Evolutionary conservation across 1,140 invertebrate species (phyloP), one percentile per base, ranked within the genome.

Genomic region (Trachymyrmex septentrionalis): DNA sequence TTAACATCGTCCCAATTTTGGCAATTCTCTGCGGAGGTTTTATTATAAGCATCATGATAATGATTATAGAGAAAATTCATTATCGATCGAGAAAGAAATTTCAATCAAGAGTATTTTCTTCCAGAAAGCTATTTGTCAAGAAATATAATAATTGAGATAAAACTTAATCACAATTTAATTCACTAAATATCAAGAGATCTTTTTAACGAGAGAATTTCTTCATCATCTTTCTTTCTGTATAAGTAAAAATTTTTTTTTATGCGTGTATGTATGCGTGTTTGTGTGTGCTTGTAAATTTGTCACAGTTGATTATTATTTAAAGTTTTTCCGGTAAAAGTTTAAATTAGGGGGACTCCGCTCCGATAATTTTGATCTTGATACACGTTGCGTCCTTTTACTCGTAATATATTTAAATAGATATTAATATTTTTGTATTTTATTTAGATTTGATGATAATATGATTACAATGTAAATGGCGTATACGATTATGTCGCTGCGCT

Each of bases 1-100:
- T 16, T 19, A 88, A 53, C 48, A 10, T 84, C 1, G 10, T 27
- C 14, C 87, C 89, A 14, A 77, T 88, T 6, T 14, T 91, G 30
- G 34, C 63, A 6, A 50, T 88, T 34, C 81, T 90, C 24, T 6
- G 38, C 1, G 19, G 59, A 14, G 86, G 86, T 0, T 7, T 50
- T 10, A 7, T 27, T 10, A 14, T 69, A 2, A 53, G 88, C 6
- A 0, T 84, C 10, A 3, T 48, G 24, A 6, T 78, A 55, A 10
- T 91, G 3, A 9, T 84, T 1, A 0, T 53, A 48, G 89, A 90
- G n/a, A 57, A 57, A 14, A 81, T 75, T 44, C 16, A 84, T 84
- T 84, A 85, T 59, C 21, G 5, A 3, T 50, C 10, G 14, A 53
- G n/a, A 19, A 84, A 7, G 2, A 73, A 81, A 34, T 59, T 50